Percentiles rank a stretch among this genome's conserved stretches.
Evolutionary conservation across 2,113 vertebrate species (phyloP).

Genomic region (Myocastor coypus): DNA sequence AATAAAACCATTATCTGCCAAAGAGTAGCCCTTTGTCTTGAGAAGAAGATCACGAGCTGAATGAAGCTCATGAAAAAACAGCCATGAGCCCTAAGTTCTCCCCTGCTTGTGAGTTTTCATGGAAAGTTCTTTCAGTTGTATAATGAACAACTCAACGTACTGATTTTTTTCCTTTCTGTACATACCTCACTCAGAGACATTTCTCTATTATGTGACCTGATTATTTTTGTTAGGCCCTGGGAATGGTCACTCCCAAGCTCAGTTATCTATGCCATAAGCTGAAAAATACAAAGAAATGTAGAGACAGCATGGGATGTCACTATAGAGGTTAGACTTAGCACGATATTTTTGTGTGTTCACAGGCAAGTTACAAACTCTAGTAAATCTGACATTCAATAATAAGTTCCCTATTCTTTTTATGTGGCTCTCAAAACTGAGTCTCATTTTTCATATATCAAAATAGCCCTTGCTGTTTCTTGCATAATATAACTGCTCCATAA

Average conservation of each 20-base stretch:
- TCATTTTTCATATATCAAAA: neutral
- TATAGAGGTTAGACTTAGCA: neutral
- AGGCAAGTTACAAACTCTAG: neutral
- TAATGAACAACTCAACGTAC: neutral
- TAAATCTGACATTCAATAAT: neutral
- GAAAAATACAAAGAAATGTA: neutral
- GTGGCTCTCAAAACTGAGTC: neutral
- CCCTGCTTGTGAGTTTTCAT: neutral
- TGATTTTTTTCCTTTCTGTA: neutral
- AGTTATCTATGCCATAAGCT: neutral
- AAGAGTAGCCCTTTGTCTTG: neutral
- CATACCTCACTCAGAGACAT: neutral
- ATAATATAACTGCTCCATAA: neutral
- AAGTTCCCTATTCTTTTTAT: neutral
- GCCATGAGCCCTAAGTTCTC: neutral
- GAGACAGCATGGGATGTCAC: neutral
- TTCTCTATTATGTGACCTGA: neutral
- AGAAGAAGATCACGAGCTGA: neutral
- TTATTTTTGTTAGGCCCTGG: neutral
- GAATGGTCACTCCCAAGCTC: accelerated
- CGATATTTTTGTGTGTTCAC: neutral
- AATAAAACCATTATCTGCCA: neutral
- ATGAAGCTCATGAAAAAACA: neutral
- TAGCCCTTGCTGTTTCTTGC: neutral
- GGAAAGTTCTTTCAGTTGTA: neutral